phyloP scores from a whole-genome alignment of 2,797 vertebrate species.

The Melanotaenia nigrans region DNA sequence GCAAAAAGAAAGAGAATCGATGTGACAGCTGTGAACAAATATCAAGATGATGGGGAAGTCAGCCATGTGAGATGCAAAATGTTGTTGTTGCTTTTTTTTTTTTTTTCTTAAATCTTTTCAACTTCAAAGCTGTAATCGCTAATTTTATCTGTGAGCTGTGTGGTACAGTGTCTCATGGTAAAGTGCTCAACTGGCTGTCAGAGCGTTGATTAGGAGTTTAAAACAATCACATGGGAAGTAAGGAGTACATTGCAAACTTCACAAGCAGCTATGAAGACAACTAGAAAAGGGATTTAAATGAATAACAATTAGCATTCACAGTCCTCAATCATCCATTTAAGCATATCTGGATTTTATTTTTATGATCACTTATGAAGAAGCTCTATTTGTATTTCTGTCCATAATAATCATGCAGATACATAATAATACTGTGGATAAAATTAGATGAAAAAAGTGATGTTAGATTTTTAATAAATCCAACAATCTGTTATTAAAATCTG shows the following conservation, averaged over 20 bases:
- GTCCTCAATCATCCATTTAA: constrained; percentile 15
- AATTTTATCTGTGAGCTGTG: constrained; percentile 66
- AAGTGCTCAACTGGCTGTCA: constrained; percentile 62
- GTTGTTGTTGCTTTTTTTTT: constrained; percentile 13
- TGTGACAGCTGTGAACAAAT: constrained; percentile 74
- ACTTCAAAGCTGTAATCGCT: constrained; percentile 74
- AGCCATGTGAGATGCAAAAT: constrained; percentile 70
- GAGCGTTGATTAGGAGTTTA: constrained; percentile 25
- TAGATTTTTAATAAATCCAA: constrained; percentile 15
- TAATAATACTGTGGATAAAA: constrained; percentile 8
- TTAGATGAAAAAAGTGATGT: constrained; percentile 6
- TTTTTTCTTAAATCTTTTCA: constrained; percentile 55
- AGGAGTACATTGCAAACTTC: constrained; percentile 5
- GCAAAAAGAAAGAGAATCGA: constrained; percentile 63
- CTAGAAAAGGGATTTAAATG: constrained; percentile 36
- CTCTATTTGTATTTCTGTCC: not conserved
- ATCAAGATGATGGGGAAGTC: constrained; percentile 71
- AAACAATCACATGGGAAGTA: constrained; percentile 37
- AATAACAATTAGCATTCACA: constrained; percentile 20
- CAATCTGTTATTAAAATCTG: not conserved
- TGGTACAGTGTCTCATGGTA: constrained; percentile 59
- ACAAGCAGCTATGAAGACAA: constrained; percentile 14
- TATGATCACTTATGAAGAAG: not conserved
- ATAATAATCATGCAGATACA: constrained; percentile 8
- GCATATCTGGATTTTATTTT: not conserved